A percentile compares a stretch with the other conserved stretches of the same genome.
Conservation (phyloP, 2,888 invertebrate species). For the Leistus spinibarbis region DNA sequence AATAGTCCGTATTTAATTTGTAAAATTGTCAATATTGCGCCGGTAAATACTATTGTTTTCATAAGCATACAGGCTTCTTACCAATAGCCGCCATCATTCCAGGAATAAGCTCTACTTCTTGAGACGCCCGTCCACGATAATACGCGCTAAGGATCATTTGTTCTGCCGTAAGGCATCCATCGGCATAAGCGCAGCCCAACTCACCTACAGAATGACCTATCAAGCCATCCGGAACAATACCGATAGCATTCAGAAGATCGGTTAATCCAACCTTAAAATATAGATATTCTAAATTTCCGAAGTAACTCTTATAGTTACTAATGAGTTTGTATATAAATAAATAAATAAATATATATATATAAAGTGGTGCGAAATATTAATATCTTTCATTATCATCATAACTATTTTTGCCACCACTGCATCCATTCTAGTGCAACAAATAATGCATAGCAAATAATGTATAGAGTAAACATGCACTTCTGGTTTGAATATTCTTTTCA, state of each 20-base stretch:
- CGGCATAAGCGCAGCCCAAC: slow-evolving; percentile 93
- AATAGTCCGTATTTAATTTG: not conserved
- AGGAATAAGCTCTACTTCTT: slow-evolving; percentile 70
- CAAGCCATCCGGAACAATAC: slow-evolving; percentile 72
- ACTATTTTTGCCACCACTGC: too few species aligned
- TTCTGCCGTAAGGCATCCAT: slow-evolving; percentile 86
- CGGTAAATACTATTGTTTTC: too few species aligned
- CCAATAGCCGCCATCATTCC: slow-evolving; percentile 90
- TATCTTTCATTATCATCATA: too few species aligned
- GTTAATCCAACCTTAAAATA: slow-evolving; percentile 63
- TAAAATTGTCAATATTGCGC: slow-evolving; percentile 22
- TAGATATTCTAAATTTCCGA: not conserved
- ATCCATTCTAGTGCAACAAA: too few species aligned
- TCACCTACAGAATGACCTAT: slow-evolving; percentile 95
- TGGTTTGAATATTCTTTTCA: too few species aligned
- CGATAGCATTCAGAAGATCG: slow-evolving; percentile 65
- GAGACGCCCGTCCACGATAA: slow-evolving; percentile 77
- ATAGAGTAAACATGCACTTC: too few species aligned
- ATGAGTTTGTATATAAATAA: too few species aligned
- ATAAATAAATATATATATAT: too few species aligned
- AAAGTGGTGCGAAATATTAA: too few species aligned
- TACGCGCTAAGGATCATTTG: slow-evolving; percentile 86
- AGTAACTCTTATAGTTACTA: too few species aligned
- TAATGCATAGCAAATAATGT: too few species aligned
- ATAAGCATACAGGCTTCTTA: too few species aligned